Evolutionary conservation across 2,797 vertebrate genomes (phyloP), one percentile per base, ranked within the genome.

Genomic region (Trematomus bernacchii): DNA sequence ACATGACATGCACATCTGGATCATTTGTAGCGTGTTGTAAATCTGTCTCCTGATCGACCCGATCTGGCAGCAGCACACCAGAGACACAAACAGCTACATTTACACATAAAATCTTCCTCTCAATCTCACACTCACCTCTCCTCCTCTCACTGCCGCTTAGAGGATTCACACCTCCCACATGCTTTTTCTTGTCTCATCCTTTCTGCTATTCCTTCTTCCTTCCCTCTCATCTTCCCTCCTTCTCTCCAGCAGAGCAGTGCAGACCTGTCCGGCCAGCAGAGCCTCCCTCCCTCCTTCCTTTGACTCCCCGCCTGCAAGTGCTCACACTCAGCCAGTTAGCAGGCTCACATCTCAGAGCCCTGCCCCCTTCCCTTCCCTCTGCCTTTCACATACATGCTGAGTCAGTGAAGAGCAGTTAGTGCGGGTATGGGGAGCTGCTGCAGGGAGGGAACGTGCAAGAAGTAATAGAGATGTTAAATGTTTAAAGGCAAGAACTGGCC

Each of bases 331-430:
- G 73, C 91, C 88, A 81, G 76, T 91, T 77, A 84, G 60, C 82
- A 76, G 30, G 27, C 77, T 80, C 23, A 33, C 47, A 50, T 63
- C 47, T 14, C 15, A n/a, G 16, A 60, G 55, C 62, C 76, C 88
- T 47, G 64, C 89, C 86, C 86, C 73, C 64, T 66, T 42, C 44
- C 70, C 80, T 13, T 69, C 64, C 77, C 62, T 66, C 74, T 59
- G 62, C 81, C 75, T 85, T n/a, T 82, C 83, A 82, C 89, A 89
- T 84, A 77, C 85, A 75, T 89, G 86, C 90, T 93, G 89, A 92
- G 88, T 90, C 84, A 89, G 89, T 83, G 84, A 79, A 81, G 86
- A 83, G 84, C 53, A 70, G 14, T 85, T 50, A 59, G 77, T 30
- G 16, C 1, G 19, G 59, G 52, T 11, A 42, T 62, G 55, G 52